Conservation (phyloP, 2,888 invertebrate species). For the Synergus laeviventris region DNA sequence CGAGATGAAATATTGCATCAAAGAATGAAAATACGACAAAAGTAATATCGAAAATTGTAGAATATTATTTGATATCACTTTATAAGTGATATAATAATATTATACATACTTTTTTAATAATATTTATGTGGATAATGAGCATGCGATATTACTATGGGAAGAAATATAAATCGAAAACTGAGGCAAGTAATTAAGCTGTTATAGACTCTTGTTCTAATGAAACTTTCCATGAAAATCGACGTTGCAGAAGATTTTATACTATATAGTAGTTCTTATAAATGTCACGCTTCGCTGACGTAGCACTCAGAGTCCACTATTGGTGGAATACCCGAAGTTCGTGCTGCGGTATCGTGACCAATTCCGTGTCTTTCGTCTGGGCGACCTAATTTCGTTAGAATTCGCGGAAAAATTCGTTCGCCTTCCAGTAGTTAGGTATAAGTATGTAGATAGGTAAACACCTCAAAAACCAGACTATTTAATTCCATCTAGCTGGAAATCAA, state of each 20-base stretch:
- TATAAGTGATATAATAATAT: too few species aligned
- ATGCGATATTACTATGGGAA: not conserved
- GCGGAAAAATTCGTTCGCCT: not conserved
- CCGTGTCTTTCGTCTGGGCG: conserved; percentile 42
- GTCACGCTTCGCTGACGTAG: conserved; percentile 52
- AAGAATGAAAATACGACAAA: too few species aligned
- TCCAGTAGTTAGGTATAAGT: not conserved
- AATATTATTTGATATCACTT: too few species aligned
- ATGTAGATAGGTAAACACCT: not conserved
- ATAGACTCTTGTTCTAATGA: conserved; percentile 9
- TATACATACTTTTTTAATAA: too few species aligned
- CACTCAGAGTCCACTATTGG: conserved; percentile 50
- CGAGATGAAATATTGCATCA: too few species aligned
- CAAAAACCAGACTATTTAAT: not conserved
- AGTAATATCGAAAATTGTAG: too few species aligned
- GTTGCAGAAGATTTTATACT: conserved; percentile 1
- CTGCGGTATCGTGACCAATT: conserved; percentile 56
- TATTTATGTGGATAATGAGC: not conserved
- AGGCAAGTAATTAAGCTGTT: not conserved
- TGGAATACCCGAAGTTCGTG: conserved; percentile 53
- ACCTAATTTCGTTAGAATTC: conserved; percentile 44
- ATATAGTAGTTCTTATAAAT: conserved; percentile 1
- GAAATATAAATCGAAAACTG: not conserved
- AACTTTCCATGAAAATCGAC: conserved; percentile 11
- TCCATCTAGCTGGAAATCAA: not conserved